A percentile compares a stretch with the other conserved stretches of the same genome.
phyloP scores from a whole-genome alignment of 2,113 vertebrate species.

The Axis porcinus region DNA sequence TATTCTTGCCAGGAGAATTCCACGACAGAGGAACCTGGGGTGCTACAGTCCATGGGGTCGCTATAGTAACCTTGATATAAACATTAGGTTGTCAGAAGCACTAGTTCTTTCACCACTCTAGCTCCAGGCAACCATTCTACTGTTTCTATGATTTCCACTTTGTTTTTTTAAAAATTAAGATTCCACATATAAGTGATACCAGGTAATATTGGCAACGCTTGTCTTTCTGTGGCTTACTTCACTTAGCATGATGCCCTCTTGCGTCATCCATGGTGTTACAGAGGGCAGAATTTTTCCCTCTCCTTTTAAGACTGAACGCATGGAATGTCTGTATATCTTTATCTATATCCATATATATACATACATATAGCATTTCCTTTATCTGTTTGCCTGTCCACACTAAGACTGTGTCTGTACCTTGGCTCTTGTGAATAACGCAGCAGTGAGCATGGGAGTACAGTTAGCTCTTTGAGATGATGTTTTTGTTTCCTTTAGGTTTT shows the following conservation, averaged over 20 bases:
- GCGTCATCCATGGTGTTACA: neutral
- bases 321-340: neutral
- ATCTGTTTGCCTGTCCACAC: neutral
- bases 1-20: neutral
- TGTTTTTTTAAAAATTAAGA: neutral
- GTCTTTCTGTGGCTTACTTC: neutral
- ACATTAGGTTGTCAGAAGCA: neutral
- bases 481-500: neutral
- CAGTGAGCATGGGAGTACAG: neutral
- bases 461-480: neutral
- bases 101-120: accelerated
- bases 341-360: neutral
- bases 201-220: too few relatives aligned
- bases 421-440: neutral
- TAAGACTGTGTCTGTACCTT: neutral
- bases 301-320: neutral
- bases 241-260: neutral
- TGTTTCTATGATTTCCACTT: neutral
- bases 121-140: neutral
- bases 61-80: accelerated
- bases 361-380: neutral
- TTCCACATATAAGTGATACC: neutral
- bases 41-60: neutral
- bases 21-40: neutral
- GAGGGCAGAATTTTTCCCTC: accelerated